A percentile compares a stretch with the other conserved stretches of the same genome.
Evolutionary conservation across 2,797 vertebrate genomes (phyloP).

Genomic region (Streptopelia turtur): DNA sequence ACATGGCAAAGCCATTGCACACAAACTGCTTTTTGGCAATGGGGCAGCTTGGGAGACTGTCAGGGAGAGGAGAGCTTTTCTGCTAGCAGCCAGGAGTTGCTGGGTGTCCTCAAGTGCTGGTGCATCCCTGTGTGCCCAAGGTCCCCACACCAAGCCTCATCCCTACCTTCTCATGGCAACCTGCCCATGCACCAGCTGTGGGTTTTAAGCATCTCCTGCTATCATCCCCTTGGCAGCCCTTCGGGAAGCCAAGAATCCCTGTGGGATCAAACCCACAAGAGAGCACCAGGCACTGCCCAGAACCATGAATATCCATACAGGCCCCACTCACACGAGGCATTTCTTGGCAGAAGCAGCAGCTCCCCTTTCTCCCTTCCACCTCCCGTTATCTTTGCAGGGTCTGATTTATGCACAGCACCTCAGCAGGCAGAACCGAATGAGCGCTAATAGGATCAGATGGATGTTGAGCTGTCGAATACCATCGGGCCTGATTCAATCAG

Average conservation of each 20-base stretch:
- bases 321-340: rapidly evolving
- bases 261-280: not conserved
- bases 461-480: slow-evolving; percentile 57
- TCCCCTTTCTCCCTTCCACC: not conserved
- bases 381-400: not conserved
- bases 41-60: rapidly evolving
- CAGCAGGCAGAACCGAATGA: slow-evolving; percentile 11
- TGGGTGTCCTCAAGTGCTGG: not conserved
- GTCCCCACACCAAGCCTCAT: not conserved
- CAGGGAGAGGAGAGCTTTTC: not conserved
- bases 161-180: not conserved
- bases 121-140: not conserved
- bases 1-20: not conserved
- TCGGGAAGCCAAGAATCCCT: not conserved
- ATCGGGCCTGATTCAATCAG: slow-evolving; percentile 53
- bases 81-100: not conserved
- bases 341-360: not conserved
- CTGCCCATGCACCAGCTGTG: rapidly evolving
- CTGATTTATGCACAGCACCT: slow-evolving; percentile 65
- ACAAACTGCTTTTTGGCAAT: not conserved
- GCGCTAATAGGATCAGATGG: slow-evolving; percentile 63
- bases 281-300: not conserved
- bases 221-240: not conserved
- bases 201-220: not conserved
- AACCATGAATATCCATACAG: not conserved